Evolutionary conservation across 2,888 invertebrate genomes (phyloP), one percentile per base, ranked within the genome.

Genomic region (Sericinus montela): DNA sequence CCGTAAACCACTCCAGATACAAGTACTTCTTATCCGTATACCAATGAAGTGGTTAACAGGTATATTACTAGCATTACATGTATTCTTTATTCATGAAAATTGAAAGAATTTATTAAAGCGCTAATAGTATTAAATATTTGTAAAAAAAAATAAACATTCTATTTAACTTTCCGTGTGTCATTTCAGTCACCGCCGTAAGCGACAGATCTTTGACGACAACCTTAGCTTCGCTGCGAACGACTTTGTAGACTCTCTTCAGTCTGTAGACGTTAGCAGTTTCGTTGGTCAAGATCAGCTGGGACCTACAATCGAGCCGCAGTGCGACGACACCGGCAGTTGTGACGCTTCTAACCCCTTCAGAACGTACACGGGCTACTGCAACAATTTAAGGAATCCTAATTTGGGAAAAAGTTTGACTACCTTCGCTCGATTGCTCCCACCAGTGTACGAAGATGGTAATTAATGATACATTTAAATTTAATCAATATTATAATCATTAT

Each of bases 361-460:
- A 59, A 92, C 94, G 0, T 91, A 94, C 52, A 94, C 95, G 0
- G 97, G 97, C 0, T 94, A 94, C 63, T 97, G 97, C 69, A 97
- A 97, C 67, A 97, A 97, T 70, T 75, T 97, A 42, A 91, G 94
- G 28, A 94, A 95, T 67, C 96, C 97, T 0, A 92, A 91, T 49
- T 91, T 94, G 65, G 97, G 96, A 13, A 95, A 95, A 70, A 94
- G 96, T 62, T 85, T 97, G 65, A 95, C 96, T 0, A 94, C 95
- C 0, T 97, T 97, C 68, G 94, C 95, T 0, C 91, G 97, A 58
- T 82, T 97, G 51, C 71, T 97, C 52, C 96, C 97, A 0, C 94
- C 97, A 1, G 93, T 93, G 48, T 97, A 97, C 75, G 96, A 97
- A 79, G 97, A 97, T 72, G 96, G 94, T 93, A 67, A 82, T 65